Conservation (phyloP, 2,113 vertebrate genomes). For the Neofelis nebulosa region DNA sequence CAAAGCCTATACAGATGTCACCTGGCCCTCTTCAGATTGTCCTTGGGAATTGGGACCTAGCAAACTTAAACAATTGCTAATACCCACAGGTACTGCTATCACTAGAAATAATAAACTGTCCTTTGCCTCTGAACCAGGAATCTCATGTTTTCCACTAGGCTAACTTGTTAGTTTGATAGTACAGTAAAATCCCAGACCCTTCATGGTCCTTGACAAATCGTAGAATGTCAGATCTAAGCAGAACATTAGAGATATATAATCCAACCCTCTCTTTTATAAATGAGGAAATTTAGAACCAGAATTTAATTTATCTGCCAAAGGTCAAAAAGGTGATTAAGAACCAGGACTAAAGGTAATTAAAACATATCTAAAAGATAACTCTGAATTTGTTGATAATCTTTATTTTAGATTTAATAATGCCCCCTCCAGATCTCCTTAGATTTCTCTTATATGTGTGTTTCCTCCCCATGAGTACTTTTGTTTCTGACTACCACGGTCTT, state of each 20-base stretch:
- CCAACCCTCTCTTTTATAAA: conserved; percentile 20
- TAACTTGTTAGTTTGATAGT: not conserved
- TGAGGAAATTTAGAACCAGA: not conserved
- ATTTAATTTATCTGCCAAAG: not conserved
- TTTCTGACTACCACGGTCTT: not conserved
- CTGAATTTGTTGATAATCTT: not conserved
- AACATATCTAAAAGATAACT: not conserved
- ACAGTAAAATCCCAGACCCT: not conserved
- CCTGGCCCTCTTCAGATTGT: not conserved
- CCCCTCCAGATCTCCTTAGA: not conserved
- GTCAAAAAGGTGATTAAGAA: conserved; percentile 27
- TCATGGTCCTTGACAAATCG: not conserved
- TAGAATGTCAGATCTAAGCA: not conserved
- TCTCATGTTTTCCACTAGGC: not conserved
- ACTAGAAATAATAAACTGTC: not conserved
- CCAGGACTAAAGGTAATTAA: not conserved
- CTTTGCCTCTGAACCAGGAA: not conserved
- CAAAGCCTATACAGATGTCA: not conserved
- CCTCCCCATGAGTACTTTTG: not conserved
- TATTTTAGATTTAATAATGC: not conserved
- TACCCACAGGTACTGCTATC: not conserved
- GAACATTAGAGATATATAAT: not conserved
- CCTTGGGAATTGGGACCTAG: not conserved
- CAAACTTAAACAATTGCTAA: not conserved
- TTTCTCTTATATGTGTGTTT: not conserved